Evolutionary conservation across 1,140 invertebrate genomes (phyloP).

Genomic region (Hylyphantes graminicola): DNA sequence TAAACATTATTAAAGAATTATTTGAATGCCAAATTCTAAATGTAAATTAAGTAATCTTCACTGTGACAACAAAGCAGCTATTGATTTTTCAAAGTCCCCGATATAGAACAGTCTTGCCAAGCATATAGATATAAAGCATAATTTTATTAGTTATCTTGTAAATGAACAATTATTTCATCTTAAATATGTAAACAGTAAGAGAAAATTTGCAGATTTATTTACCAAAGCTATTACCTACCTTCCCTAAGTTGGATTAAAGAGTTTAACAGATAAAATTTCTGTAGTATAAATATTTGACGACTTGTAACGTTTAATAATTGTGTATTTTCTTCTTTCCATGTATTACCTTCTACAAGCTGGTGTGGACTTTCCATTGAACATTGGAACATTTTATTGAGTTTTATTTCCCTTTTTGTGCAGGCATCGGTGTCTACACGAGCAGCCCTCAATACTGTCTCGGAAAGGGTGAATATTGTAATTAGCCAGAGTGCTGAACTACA

Average conservation of each 20-base stretch:
- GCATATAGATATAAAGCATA: slow-evolving; percentile 63
- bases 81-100: slow-evolving; percentile 62
- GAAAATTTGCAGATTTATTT: slow-evolving; percentile 55
- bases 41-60: background rate
- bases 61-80: slow-evolving; percentile 64
- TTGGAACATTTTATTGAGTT: too few species aligned
- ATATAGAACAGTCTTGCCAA: slow-evolving; percentile 62
- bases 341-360: too few species aligned
- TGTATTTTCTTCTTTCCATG: too few species aligned
- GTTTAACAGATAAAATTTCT: too few species aligned
- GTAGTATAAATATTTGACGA: too few species aligned
- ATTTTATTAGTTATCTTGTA: slow-evolving; percentile 67
- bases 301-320: too few species aligned
- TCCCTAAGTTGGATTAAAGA: background rate
- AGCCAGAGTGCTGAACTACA: too few species aligned
- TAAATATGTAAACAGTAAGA: background rate
- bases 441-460: too few species aligned
- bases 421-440: too few species aligned
- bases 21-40: slow-evolving; percentile 8
- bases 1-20: background rate
- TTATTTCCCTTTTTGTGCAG: too few species aligned
- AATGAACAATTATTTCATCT: slow-evolving; percentile 63
- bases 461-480: too few species aligned
- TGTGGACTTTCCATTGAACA: too few species aligned
- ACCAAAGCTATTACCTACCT: slow-evolving; percentile 59